phyloP scores from a whole-genome alignment of 1,140 invertebrate species.

The Neomicropteryx cornuta region DNA sequence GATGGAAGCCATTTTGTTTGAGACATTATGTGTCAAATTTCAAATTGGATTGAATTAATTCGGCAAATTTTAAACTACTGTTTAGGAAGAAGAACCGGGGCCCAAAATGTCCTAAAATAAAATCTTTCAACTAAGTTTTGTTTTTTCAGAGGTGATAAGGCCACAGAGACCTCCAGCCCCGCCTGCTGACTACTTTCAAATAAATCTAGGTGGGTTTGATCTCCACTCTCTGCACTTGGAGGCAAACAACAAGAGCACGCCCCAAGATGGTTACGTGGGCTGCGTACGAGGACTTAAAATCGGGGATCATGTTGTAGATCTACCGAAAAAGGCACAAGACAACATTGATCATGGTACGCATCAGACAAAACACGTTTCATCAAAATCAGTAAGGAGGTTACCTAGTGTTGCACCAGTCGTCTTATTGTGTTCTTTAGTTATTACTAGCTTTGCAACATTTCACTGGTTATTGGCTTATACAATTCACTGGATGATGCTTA shows the following conservation, averaged over 20 bases:
- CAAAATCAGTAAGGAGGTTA: neutral
- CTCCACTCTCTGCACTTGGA: conserved; percentile 55
- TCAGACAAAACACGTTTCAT: too few relatives aligned
- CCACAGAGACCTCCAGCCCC: conserved; percentile 72
- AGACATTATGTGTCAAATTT: too few relatives aligned
- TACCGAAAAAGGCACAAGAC: conserved; percentile 58
- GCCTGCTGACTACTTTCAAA: conserved; percentile 76
- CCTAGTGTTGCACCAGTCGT: neutral
- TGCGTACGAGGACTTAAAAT: conserved; percentile 85
- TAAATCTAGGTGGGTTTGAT: conserved; percentile 82
- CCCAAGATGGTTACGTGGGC: conserved; percentile 68
- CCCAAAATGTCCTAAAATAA: too few relatives aligned
- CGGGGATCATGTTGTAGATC: conserved; percentile 63
- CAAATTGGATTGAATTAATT: too few relatives aligned
- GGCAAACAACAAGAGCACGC: conserved; percentile 40
- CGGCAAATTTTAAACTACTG: too few relatives aligned
- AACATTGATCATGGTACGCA: conserved; percentile 56
- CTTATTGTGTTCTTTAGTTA: neutral
- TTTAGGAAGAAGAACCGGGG: too few relatives aligned
- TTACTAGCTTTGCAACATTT: too few relatives aligned
- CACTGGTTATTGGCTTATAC: too few relatives aligned
- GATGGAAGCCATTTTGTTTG: too few relatives aligned
- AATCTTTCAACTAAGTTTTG: conserved; percentile 1
- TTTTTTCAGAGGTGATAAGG: conserved; percentile 62
- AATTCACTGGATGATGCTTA: too few relatives aligned